Evolutionary conservation across 2,113 vertebrate species (phyloP), one percentile per base, ranked within the genome.

Genomic region (Thunnus maccoyii): DNA sequence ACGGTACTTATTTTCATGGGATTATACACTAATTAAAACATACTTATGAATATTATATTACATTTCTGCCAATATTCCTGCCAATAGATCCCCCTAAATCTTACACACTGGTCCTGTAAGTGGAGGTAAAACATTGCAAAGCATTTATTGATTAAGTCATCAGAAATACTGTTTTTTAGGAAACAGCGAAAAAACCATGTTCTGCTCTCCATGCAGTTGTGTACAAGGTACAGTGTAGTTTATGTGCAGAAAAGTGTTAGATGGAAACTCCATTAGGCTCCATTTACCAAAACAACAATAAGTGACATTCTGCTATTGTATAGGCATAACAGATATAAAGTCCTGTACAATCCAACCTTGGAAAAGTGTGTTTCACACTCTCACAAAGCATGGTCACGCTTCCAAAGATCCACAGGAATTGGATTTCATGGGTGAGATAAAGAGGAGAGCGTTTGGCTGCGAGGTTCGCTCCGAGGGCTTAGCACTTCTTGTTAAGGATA

Each of bases 401-500:
- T 71, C 30, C 13, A 44, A 67, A 69, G 64, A 80, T 70, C 83
- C 85, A 46, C 18, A 76, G 4, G 83, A 92, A 89, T 85, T 87
- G 81, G 86, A 89, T 90, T 90, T 89, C 86, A 90, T 75, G 87
- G 88, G 50, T 54, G 58, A 88, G 78, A 89, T 64, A 78, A 86
- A 76, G 73, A 67, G 72, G 68, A 32, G 85, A 63, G 80, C 14
- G 7, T 90, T 87, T 80, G 57, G 32, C 54, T 88, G 44, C 67
- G 78, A 83, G 76, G 60, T 82, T 80, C 3, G 65, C 87, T 88
- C 16, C 1, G 12, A 47, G 79, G 66, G 76, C 58, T 90, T 81
- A 84, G 66, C 14, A n/a, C 75, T 56, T 63, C 64, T 44, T 80
- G 22, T 77, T 85, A 64, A 77, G 54, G 72, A 86, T 74, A 72